Percentiles rank a stretch among this genome's conserved stretches.
These are phyloP conservation scores for Zaprionus nigranus DNA, from an alignment of 1,140 invertebrate species.

Conservation along the genomic window DNA sequence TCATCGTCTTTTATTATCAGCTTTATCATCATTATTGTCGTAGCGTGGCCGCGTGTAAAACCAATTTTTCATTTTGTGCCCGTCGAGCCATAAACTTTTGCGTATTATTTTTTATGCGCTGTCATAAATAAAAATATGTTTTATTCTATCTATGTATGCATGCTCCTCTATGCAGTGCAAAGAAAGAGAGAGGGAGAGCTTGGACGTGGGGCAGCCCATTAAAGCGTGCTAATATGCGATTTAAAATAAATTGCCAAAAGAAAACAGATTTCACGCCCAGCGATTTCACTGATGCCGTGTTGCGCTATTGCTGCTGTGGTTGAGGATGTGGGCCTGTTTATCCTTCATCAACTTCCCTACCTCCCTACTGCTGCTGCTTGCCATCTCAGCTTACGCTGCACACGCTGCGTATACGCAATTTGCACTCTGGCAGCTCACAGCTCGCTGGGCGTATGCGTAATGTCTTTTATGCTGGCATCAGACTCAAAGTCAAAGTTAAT, in stretches of 20 bases:
- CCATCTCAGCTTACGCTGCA: slow-evolving; percentile 4
- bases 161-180: slow-evolving; percentile 7
- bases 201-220: slow-evolving; percentile 25
- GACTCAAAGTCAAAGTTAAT: slow-evolving; percentile 73
- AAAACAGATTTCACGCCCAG: slow-evolving; percentile 52
- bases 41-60: slow-evolving; percentile 67
- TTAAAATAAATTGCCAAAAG: slow-evolving; percentile 54
- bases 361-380: too few relatives aligned
- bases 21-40: slow-evolving; percentile 36
- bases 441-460: slow-evolving; percentile 64
- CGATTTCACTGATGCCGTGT: slow-evolving; percentile 5
- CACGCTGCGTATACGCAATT: slow-evolving; percentile 42
- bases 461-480: slow-evolving; percentile 66
- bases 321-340: not conserved
- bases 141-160: slow-evolving; percentile 53
- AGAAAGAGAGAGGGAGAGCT: not conserved
- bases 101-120: slow-evolving; percentile 74
- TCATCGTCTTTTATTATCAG: slow-evolving; percentile 45
- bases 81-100: slow-evolving; percentile 77
- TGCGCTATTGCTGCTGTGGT: too few relatives aligned
- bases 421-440: slow-evolving; percentile 14
- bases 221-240: slow-evolving; percentile 57
- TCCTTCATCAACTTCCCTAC: too few relatives aligned
- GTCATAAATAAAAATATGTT: slow-evolving; percentile 77
- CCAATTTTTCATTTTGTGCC: slow-evolving; percentile 75